Conservation (phyloP, 1,140 invertebrate species). For the Sarcophaga peregrina region DNA sequence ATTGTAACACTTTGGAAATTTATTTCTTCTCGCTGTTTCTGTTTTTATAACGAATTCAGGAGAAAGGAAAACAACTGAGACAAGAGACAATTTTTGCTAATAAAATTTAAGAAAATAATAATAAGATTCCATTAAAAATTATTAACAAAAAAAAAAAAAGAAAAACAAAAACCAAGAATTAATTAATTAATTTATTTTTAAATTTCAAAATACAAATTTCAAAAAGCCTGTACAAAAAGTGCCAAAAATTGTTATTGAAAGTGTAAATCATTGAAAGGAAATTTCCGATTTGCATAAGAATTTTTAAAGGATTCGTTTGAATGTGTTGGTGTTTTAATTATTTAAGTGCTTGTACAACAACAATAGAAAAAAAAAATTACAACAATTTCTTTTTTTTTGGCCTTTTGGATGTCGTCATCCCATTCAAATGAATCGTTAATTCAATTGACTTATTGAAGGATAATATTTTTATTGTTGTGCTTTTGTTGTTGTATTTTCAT, state of each 20-base stretch:
- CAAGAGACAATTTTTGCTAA: not conserved
- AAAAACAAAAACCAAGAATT: not conserved
- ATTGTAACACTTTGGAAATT: not conserved
- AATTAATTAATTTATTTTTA: not conserved
- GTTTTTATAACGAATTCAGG: not conserved
- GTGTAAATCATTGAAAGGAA: no score
- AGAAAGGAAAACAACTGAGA: not conserved
- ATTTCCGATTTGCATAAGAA: not conserved
- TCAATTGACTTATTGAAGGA: conserved; percentile 20
- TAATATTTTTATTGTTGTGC: not conserved
- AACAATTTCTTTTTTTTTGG: not conserved
- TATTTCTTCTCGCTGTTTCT: conserved; percentile 11
- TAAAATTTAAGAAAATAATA: not conserved
- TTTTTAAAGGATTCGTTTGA: not conserved
- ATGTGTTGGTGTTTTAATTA: not conserved
- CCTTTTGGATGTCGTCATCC: conserved; percentile 12
- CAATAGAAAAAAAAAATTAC: not conserved
- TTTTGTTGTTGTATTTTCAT: not conserved
- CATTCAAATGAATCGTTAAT: conserved; percentile 11
- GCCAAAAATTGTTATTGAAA: not conserved
- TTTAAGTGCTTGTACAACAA: not conserved
- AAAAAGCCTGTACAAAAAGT: not conserved
- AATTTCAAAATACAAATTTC: not conserved
- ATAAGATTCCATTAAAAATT: not conserved
- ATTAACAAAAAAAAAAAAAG: not conserved